Conservation (phyloP, 2,113 vertebrate species). For the Noctilio leporinus region DNA sequence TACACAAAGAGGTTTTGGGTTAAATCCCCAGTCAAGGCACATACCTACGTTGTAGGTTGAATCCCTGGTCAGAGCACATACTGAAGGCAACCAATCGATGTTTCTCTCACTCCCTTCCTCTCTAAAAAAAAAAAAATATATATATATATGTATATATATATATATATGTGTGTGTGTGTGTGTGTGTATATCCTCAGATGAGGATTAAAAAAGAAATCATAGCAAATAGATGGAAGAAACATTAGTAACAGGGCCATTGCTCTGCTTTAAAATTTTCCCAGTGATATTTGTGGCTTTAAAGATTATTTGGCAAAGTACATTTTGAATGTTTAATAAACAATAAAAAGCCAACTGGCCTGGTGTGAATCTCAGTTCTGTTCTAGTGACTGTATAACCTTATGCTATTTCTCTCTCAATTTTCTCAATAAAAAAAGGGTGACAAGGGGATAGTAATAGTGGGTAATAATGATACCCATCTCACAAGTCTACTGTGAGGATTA, state of each 20-base stretch:
- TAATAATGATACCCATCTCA: too few relatives aligned
- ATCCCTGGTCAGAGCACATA: too few relatives aligned
- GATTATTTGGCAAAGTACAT: neutral
- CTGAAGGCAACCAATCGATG: too few relatives aligned
- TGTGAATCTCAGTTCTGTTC: neutral
- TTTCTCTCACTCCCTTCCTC: too few relatives aligned
- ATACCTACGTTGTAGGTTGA: too few relatives aligned
- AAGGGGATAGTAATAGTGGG: neutral
- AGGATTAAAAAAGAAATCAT: neutral
- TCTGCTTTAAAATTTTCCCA: neutral
- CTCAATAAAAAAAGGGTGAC: neutral
- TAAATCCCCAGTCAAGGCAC: too few relatives aligned
- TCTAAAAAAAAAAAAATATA: too few relatives aligned
- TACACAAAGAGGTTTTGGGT: too few relatives aligned
- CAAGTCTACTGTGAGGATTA: too few relatives aligned
- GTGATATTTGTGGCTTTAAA: neutral
- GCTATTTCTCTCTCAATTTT: neutral
- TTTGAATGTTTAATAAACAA: conserved; percentile 5
- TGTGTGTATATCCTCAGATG: too few relatives aligned
- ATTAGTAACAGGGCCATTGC: neutral
- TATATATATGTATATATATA: too few relatives aligned
- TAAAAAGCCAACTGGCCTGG: neutral
- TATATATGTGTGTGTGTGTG: too few relatives aligned
- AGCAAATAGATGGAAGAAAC: neutral
- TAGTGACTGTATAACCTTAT: neutral